Evolutionary conservation across 2,888 invertebrate genomes (phyloP).

Genomic region (Galerucella nymphaeae): DNA sequence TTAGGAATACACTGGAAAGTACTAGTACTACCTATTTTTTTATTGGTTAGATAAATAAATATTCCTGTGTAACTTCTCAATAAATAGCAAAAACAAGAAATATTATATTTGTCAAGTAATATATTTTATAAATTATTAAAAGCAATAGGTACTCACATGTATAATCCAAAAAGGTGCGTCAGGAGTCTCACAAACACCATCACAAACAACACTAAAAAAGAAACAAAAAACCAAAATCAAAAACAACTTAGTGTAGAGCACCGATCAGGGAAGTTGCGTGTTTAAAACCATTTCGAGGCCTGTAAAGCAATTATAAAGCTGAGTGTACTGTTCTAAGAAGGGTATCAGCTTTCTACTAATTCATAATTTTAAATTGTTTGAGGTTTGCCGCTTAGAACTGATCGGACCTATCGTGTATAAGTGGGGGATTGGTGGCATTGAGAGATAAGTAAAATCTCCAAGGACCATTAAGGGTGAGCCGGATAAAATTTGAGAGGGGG

Average conservation of each 20-base stretch:
- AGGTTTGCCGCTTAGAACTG: slow-evolving; percentile 54
- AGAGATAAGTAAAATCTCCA: slow-evolving; percentile 45
- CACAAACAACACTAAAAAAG: slow-evolving; percentile 32
- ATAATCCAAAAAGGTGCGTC: slow-evolving; percentile 7
- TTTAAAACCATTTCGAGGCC: slow-evolving; percentile 33
- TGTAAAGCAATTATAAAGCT: slow-evolving; percentile 52
- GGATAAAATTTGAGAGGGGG: slow-evolving; percentile 55
- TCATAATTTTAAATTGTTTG: slow-evolving; percentile 54
- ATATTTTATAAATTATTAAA: not conserved
- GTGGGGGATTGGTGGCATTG: slow-evolving; percentile 51
- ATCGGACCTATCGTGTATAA: slow-evolving; percentile 40
- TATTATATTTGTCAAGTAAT: not conserved
- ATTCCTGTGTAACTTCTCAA: too few relatives aligned
- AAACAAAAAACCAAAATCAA: slow-evolving; percentile 28
- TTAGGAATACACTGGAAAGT: too few relatives aligned
- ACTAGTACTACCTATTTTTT: too few relatives aligned
- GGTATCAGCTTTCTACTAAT: slow-evolving; percentile 57
- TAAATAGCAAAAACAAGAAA: too few relatives aligned
- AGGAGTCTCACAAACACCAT: slow-evolving; percentile 1
- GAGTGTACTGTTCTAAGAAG: slow-evolving; percentile 53
- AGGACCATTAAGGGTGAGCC: slow-evolving; percentile 59
- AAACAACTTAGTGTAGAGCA: slow-evolving; percentile 18
- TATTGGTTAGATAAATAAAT: too few relatives aligned
- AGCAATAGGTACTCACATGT: slow-evolving; percentile 25
- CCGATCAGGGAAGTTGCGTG: slow-evolving; percentile 26